A percentile compares a stretch with the other conserved stretches of the same genome.
Conservation (phyloP, 2,888 invertebrate species). For the Cephus runcator region DNA sequence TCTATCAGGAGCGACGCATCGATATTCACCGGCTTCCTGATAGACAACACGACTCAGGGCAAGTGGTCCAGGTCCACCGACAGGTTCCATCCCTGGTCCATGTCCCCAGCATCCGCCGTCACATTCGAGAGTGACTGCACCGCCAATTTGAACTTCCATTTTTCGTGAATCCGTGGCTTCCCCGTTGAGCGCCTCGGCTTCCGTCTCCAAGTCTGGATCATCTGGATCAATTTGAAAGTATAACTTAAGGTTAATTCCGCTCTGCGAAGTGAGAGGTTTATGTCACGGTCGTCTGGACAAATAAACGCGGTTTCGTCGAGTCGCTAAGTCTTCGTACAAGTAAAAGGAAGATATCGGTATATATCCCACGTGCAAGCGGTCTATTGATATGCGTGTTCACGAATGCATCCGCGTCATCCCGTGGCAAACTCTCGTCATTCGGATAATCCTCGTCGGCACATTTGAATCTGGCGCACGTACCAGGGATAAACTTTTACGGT, state of each 20-base stretch:
- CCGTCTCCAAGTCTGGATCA: conserved; percentile 59
- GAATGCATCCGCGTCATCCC: not conserved
- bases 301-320: not conserved
- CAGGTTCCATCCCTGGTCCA: conserved; percentile 65
- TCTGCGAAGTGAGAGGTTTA: not conserved
- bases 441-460: conserved; percentile 7
- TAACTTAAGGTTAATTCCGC: not conserved
- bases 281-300: not conserved
- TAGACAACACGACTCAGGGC: conserved; percentile 78
- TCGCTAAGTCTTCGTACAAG: not conserved
- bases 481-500: conserved; percentile 50
- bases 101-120: conserved; percentile 67
- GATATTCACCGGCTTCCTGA: conserved; percentile 81
- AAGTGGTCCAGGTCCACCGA: conserved; percentile 73
- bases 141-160: conserved; percentile 86
- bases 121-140: conserved; percentile 87
- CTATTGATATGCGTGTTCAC: not conserved
- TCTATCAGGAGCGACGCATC: conserved; percentile 74
- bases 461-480: conserved; percentile 53
- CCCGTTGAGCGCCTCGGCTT: conserved; percentile 59
- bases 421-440: not conserved
- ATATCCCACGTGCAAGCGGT: not conserved
- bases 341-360: not conserved
- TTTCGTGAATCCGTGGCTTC: conserved; percentile 69
- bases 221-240: conserved; percentile 33